Conservation (phyloP, 2,113 vertebrate genomes). For the Cinclus cinclus region DNA sequence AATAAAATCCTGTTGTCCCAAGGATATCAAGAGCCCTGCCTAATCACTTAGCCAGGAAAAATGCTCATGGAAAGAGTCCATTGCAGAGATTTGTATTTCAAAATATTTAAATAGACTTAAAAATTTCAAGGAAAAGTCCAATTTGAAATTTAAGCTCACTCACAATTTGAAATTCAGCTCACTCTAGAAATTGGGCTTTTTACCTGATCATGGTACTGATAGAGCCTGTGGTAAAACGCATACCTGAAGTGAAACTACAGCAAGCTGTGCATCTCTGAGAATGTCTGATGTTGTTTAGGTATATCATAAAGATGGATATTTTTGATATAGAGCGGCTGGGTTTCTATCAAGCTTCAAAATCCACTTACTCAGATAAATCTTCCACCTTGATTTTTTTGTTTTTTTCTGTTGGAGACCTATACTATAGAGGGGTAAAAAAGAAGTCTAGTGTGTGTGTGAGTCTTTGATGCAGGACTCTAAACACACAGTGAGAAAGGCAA, state of each 20-base stretch:
- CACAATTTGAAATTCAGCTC: background rate
- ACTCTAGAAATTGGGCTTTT: background rate
- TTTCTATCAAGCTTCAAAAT: background rate
- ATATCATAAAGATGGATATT: background rate
- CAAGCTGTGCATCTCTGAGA: background rate
- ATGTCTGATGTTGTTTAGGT: background rate
- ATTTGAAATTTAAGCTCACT: background rate
- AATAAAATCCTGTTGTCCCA: background rate
- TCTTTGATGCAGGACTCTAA: background rate
- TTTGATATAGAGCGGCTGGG: background rate
- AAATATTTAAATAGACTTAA: background rate
- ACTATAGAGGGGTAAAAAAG: accelerated
- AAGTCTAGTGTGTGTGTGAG: no score
- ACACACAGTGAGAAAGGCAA: background rate
- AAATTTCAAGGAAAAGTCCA: background rate
- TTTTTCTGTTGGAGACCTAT: background rate
- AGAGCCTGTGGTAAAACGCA: background rate
- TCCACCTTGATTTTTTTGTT: background rate
- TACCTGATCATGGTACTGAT: background rate
- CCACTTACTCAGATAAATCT: background rate
- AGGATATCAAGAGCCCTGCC: background rate
- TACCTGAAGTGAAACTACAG: background rate
- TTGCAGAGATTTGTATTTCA: background rate
- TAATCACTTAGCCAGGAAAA: background rate
- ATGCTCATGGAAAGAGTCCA: background rate